Conservation (phyloP, 2,113 vertebrate genomes). For the Vidua chalybeata region DNA sequence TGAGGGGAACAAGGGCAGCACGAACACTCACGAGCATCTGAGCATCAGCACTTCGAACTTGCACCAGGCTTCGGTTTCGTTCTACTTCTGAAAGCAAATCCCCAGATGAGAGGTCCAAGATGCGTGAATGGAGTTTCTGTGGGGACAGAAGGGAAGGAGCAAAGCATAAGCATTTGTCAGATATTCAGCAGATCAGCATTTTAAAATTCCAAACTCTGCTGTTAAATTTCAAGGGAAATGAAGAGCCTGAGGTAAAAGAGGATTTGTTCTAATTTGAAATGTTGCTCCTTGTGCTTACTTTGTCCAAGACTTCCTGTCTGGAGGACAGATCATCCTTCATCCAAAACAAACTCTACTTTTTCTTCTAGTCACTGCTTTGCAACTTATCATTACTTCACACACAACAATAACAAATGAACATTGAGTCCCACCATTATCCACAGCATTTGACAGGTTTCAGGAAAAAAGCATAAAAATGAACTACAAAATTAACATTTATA, state of each 20-base stretch:
- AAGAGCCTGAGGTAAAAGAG: conserved; percentile 29
- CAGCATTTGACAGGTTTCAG: conserved; percentile 17
- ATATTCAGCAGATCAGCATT: conserved; percentile 36
- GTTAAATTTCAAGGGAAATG: conserved; percentile 44
- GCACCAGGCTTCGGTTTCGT: conserved; percentile 73
- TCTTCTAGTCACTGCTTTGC: conserved; percentile 16
- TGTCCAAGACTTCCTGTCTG: not conserved
- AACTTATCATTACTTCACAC: conserved; percentile 21
- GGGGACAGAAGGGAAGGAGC: conserved; percentile 47
- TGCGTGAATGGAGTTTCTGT: conserved; percentile 87
- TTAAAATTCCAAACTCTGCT: conserved; percentile 39
- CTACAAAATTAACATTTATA: conserved; percentile 66
- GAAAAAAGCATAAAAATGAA: conserved; percentile 62
- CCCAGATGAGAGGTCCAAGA: conserved; percentile 84
- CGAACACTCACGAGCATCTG: conserved; percentile 77
- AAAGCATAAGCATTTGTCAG: conserved; percentile 48
- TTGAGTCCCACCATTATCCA: not conserved
- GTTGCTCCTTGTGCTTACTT: not conserved
- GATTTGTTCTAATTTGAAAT: conserved; percentile 38
- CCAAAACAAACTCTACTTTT: conserved; percentile 42
- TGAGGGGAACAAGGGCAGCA: conserved; percentile 15
- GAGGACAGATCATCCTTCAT: conserved; percentile 32
- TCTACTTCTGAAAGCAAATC: conserved; percentile 83
- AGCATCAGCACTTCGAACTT: conserved; percentile 71
- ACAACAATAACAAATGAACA: conserved; percentile 33